These are phyloP conservation scores for Dolichotis patagonum DNA, from an alignment of 2,113 vertebrate genomes.

Conservation along the genomic window DNA sequence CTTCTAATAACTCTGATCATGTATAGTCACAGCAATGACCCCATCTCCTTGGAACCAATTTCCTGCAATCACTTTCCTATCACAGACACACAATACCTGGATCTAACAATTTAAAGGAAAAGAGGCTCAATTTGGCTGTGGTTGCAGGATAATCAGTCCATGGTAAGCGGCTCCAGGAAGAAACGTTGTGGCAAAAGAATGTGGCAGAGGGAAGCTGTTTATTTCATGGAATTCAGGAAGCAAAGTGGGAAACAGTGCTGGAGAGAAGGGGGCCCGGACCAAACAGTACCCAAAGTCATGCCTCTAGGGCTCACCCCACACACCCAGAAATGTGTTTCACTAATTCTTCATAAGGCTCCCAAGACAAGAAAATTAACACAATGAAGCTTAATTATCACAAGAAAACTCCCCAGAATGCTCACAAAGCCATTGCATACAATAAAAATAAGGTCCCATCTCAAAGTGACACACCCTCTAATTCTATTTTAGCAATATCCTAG, in stretches of 20 bases:
- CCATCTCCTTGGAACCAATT: not conserved
- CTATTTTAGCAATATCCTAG: not conserved
- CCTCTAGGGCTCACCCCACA: not conserved
- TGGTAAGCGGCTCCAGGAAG: not conserved
- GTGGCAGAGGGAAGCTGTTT: not conserved
- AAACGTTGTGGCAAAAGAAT: not conserved
- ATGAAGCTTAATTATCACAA: not conserved
- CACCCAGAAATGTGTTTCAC: not conserved
- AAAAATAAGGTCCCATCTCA: not conserved
- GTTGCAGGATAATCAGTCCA: not conserved
- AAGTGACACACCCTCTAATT: not conserved
- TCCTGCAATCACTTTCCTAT: not conserved
- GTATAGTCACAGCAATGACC: not conserved
- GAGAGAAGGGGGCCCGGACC: not conserved
- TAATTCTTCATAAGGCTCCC: not conserved
- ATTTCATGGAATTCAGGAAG: not conserved
- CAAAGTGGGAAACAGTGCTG: not conserved
- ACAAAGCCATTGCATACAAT: not conserved
- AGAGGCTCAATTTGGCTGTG: not conserved
- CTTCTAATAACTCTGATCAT: not conserved
- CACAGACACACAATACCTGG: not conserved
- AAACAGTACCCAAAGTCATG: not conserved
- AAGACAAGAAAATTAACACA: not conserved
- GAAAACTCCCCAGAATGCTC: not conserved
- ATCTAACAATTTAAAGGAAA: not conserved